Evolutionary conservation across 2,797 vertebrate species (phyloP).

Genomic region (Sebastes hubbsi): DNA sequence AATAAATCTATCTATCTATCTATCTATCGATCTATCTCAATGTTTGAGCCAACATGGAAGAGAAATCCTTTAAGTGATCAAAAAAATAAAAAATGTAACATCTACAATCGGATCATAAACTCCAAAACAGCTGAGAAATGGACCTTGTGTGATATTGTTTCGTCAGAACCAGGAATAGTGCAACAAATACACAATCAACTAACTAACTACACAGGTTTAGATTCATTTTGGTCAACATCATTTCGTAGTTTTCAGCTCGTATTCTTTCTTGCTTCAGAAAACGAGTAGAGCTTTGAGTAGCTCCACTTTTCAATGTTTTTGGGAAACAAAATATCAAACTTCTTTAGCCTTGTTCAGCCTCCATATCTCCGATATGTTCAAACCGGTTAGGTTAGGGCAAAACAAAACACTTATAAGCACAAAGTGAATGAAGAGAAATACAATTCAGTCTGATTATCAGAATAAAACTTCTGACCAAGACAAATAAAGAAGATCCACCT

Average conservation of each 20-base stretch:
- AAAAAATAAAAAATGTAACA: background rate
- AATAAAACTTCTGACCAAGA: background rate
- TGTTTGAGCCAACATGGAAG: background rate
- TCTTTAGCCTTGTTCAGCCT: background rate
- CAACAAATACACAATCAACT: rapidly evolving
- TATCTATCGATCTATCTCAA: background rate
- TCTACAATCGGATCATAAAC: background rate
- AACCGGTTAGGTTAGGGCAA: background rate
- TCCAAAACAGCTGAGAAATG: background rate
- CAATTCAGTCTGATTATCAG: background rate
- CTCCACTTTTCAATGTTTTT: too few relatives aligned
- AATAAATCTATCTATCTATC: too few relatives aligned
- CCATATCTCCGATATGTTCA: background rate
- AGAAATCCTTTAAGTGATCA: background rate
- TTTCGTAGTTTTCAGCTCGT: background rate
- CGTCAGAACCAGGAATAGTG: too few relatives aligned
- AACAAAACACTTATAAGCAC: background rate
- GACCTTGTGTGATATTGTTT: background rate
- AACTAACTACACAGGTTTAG: background rate
- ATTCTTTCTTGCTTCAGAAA: background rate
- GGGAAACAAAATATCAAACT: too few relatives aligned
- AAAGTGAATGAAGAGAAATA: background rate
- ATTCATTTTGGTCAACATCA: background rate
- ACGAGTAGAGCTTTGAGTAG: too few relatives aligned
- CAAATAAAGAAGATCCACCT: background rate